phyloP scores from a whole-genome alignment of 2,888 invertebrate species.

The Caenorhabditis sulstoni region DNA sequence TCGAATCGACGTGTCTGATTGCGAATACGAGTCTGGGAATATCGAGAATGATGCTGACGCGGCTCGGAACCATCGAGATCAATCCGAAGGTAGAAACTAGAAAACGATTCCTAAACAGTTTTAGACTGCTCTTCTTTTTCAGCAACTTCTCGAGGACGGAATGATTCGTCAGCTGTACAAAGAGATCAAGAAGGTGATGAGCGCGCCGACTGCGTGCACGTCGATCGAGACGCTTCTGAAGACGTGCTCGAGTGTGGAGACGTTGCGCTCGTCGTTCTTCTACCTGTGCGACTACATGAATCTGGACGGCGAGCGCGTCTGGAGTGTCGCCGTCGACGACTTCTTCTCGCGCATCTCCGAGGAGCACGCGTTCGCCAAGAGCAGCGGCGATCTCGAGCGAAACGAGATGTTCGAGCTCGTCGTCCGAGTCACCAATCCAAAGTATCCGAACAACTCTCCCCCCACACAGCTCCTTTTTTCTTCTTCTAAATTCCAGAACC shows the following conservation, averaged over 20 bases:
- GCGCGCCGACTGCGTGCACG: not conserved
- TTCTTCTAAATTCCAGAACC: slow-evolving; percentile 30
- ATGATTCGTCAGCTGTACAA: slow-evolving; percentile 70
- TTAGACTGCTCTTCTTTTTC: too few relatives aligned
- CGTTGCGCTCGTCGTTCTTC: slow-evolving; percentile 60
- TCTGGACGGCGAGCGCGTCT: slow-evolving; percentile 71
- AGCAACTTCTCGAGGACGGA: slow-evolving; percentile 73
- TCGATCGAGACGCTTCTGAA: slow-evolving; percentile 29
- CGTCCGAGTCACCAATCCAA: slow-evolving; percentile 53
- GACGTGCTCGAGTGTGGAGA: slow-evolving; percentile 32
- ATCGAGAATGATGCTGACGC: slow-evolving; percentile 62
- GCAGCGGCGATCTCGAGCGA: slow-evolving; percentile 25
- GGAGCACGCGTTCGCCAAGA: slow-evolving; percentile 44
- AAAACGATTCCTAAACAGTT: too few relatives aligned
- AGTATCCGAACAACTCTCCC: slow-evolving; percentile 32
- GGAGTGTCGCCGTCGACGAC: slow-evolving; percentile 66
- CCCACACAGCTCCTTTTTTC: too few relatives aligned
- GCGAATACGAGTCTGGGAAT: slow-evolving; percentile 71
- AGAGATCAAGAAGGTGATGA: slow-evolving; percentile 60
- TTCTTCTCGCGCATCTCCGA: slow-evolving; percentile 41
- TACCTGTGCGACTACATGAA: slow-evolving; percentile 78
- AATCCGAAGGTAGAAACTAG: slow-evolving; percentile 56
- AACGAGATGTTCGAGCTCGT: slow-evolving; percentile 41
- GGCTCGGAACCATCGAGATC: slow-evolving; percentile 61
- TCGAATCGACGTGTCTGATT: slow-evolving; percentile 72